These are phyloP conservation scores for Pyrochroa serraticornis DNA, from an alignment of 2,888 invertebrate species.

Conservation along the genomic window DNA sequence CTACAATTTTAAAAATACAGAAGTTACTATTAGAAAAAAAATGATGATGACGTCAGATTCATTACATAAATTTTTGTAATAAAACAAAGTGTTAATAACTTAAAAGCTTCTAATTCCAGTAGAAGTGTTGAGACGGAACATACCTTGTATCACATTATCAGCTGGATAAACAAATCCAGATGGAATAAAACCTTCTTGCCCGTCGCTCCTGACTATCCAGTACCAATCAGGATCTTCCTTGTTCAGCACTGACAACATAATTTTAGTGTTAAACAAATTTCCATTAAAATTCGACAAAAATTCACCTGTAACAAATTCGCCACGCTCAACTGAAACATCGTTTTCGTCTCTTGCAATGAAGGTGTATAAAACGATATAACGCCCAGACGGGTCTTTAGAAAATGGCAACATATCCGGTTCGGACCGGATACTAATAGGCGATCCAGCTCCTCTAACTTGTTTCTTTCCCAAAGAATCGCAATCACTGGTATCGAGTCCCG, in stretches of 20 bases:
- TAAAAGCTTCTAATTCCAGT: too few species aligned
- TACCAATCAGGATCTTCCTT: conserved; percentile 96
- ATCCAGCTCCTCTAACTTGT: conserved; percentile 56
- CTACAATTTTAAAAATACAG: too few species aligned
- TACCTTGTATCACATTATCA: conserved; percentile 74
- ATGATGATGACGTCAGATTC: too few species aligned
- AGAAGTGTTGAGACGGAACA: conserved; percentile 11
- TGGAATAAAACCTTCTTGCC: conserved; percentile 94
- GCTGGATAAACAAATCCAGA: conserved; percentile 93
- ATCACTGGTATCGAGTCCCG: conserved; percentile 63
- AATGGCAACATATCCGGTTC: conserved; percentile 72
- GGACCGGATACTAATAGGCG: conserved; percentile 60
- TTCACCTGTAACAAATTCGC: conserved; percentile 88
- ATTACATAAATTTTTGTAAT: too few species aligned
- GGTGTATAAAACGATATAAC: conserved; percentile 91
- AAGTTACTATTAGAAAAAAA: too few species aligned
- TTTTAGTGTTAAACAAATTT: not conserved
- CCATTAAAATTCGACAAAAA: not conserved
- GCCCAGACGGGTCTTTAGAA: conserved; percentile 83
- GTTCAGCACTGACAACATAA: conserved; percentile 72
- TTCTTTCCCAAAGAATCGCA: conserved; percentile 66
- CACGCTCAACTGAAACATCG: conserved; percentile 90
- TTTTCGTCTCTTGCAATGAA: conserved; percentile 93
- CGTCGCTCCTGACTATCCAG: conserved; percentile 92
- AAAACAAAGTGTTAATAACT: too few species aligned